A percentile compares a stretch with the other conserved stretches of the same genome.
These are phyloP conservation scores for Amblyraja radiata DNA, from an alignment of 2,797 vertebrate species.

Conservation along the genomic window DNA sequence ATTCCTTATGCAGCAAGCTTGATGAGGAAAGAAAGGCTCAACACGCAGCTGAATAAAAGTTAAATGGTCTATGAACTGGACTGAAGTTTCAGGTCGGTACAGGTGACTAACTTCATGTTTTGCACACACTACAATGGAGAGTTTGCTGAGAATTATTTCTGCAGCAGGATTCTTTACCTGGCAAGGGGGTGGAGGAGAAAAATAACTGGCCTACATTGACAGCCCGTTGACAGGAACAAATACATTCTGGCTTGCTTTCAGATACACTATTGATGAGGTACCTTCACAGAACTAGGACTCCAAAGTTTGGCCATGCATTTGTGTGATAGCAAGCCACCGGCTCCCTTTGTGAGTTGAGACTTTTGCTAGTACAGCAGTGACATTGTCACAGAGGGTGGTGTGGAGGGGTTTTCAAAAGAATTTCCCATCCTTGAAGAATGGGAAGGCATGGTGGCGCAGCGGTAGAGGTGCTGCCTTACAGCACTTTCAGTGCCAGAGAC, in stretches of 20 bases:
- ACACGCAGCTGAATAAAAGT: slow-evolving; percentile 88
- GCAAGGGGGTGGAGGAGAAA: not conserved
- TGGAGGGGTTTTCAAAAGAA: too few relatives aligned
- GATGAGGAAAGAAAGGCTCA: slow-evolving; percentile 93
- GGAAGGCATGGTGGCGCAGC: too few relatives aligned
- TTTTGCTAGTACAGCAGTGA: not conserved
- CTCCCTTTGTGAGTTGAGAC: not conserved
- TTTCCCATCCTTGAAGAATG: not conserved
- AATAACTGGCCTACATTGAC: too few relatives aligned
- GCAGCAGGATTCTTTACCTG: not conserved
- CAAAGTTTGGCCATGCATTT: not conserved
- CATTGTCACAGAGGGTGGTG: too few relatives aligned
- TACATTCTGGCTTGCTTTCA: not conserved
- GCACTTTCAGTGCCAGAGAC: too few relatives aligned
- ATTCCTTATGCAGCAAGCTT: slow-evolving; percentile 94
- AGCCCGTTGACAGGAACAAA: not conserved
- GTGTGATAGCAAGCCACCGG: not conserved
- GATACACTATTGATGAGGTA: not conserved
- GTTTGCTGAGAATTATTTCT: not conserved
- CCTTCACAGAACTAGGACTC: not conserved
- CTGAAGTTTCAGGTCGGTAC: not conserved
- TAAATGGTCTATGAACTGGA: slow-evolving; percentile 63
- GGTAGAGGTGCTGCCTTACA: too few relatives aligned
- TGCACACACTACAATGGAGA: not conserved
- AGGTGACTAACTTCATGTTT: not conserved